phyloP scores from a whole-genome alignment of 2,888 invertebrate genomes.

The Tricholauxania praeusta region DNA sequence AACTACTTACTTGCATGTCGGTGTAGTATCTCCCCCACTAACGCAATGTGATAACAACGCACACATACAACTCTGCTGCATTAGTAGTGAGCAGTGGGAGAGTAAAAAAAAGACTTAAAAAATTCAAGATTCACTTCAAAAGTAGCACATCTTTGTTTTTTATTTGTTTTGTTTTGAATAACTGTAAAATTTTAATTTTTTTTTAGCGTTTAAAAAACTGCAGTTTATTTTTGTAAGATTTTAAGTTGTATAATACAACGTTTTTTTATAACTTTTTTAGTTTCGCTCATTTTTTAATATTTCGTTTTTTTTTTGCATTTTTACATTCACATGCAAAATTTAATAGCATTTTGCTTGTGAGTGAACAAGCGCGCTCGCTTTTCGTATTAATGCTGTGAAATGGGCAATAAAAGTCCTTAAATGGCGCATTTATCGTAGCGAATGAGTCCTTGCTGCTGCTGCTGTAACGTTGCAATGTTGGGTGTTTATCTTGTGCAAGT shows the following conservation, averaged over 20 bases:
- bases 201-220: not conserved
- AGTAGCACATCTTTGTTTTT: not conserved
- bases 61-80: not conserved
- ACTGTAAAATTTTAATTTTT: constrained; percentile 13
- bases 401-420: constrained; percentile 26
- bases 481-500: not conserved
- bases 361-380: not conserved
- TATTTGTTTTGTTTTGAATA: not conserved
- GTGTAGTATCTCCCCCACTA: not conserved
- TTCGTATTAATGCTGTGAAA: constrained; percentile 21
- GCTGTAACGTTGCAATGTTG: not conserved
- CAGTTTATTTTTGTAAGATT: not conserved
- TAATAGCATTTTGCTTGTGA: constrained; percentile 18
- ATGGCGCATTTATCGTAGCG: constrained; percentile 12
- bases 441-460: too few relatives aligned
- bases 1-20: not conserved
- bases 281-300: not conserved
- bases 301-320: not conserved
- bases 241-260: not conserved
- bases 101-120: not conserved
- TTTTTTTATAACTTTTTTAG: not conserved
- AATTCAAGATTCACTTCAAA: constrained; percentile 8
- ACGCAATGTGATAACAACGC: not conserved
- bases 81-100: not conserved
- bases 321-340: constrained; percentile 19